Evolutionary conservation across 2,888 invertebrate genomes (phyloP).

Genomic region (Hemithea aestivaria): DNA sequence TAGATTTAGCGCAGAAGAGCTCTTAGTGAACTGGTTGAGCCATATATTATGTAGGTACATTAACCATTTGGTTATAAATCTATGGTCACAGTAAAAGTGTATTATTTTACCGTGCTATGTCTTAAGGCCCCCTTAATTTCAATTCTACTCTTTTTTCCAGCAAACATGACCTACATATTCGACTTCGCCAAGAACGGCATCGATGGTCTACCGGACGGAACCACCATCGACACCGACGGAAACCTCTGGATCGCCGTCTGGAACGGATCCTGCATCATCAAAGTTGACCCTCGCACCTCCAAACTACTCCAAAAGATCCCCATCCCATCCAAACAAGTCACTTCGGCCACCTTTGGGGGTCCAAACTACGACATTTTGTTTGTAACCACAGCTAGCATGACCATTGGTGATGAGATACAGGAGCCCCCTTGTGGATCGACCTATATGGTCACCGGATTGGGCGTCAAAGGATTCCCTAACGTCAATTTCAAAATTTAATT

Average conservation of each 20-base stretch:
- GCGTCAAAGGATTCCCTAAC: slow-evolving; percentile 74
- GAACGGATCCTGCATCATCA: slow-evolving; percentile 77
- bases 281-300: slow-evolving; percentile 76
- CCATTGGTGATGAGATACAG: slow-evolving; percentile 48
- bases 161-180: slow-evolving; percentile 79
- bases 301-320: slow-evolving; percentile 78
- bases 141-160: slow-evolving; percentile 71
- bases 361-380: slow-evolving; percentile 83
- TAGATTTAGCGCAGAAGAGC: too few relatives aligned
- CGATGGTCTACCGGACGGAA: slow-evolving; percentile 81
- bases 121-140: too few relatives aligned
- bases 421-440: slow-evolving; percentile 78
- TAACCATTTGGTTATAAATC: too few relatives aligned
- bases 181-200: slow-evolving; percentile 70
- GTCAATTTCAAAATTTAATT: slow-evolving; percentile 40
- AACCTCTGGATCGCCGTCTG: slow-evolving; percentile 88
- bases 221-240: slow-evolving; percentile 87
- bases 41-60: too few relatives aligned
- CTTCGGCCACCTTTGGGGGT: slow-evolving; percentile 87
- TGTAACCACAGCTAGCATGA: slow-evolving; percentile 79
- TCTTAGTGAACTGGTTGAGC: too few relatives aligned
- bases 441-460: slow-evolving; percentile 81
- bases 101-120: too few relatives aligned
- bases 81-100: too few relatives aligned
- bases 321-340: slow-evolving; percentile 80